phyloP scores from a whole-genome alignment of 2,113 vertebrate genomes.

The Platichthys flesus region DNA sequence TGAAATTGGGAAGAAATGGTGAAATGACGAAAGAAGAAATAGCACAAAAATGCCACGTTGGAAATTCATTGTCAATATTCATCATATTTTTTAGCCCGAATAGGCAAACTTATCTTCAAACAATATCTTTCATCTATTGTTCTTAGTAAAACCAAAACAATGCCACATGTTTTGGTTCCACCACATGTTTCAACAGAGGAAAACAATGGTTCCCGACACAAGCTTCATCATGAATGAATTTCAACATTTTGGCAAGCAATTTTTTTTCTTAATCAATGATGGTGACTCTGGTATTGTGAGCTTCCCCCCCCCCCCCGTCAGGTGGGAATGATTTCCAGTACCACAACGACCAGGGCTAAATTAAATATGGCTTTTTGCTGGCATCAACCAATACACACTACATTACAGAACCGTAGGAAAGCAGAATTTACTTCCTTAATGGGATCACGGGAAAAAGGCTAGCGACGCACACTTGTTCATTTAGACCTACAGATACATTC shows the following conservation, averaged over 20 bases:
- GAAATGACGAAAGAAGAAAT: conserved; percentile 9
- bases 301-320: conserved; percentile 46
- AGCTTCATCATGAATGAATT: conserved; percentile 47
- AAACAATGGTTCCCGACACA: conserved; percentile 26
- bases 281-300: conserved; percentile 26
- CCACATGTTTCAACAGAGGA: conserved; percentile 32
- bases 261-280: conserved; percentile 42
- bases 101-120: conserved; percentile 32
- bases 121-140: conserved; percentile 41
- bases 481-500: conserved; percentile 58
- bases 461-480: conserved; percentile 67
- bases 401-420: conserved; percentile 60
- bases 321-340: conserved; percentile 45
- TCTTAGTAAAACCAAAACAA: conserved; percentile 36
- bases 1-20: conserved; percentile 10
- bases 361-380: conserved; percentile 63
- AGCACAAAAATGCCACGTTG: neutral
- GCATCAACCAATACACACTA: conserved; percentile 38
- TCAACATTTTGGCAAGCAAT: conserved; percentile 28
- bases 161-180: conserved; percentile 35
- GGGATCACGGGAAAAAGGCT: conserved; percentile 62
- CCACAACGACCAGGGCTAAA: conserved; percentile 41
- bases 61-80: conserved; percentile 22
- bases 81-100: conserved; percentile 9
- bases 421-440: conserved; percentile 58